Base-by-base conservation (phyloP, 2,113 vertebrate genomes). In the Sinocyclocheilus maitianheensis region DNA sequence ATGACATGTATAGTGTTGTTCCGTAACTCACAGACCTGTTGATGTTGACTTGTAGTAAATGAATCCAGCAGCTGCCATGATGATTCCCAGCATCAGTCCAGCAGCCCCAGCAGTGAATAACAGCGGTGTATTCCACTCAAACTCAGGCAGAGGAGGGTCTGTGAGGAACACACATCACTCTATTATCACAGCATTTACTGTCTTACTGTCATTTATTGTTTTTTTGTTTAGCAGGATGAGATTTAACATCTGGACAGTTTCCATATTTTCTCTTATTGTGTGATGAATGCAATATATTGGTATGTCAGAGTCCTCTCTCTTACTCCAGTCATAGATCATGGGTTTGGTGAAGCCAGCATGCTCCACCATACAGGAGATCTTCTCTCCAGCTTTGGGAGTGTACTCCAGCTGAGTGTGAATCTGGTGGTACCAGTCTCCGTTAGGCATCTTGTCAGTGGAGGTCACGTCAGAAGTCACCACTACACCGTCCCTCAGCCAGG, bases 351-450 rank as follows among this genome's bases (percentile, higher is more conserved):
- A 24, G 65, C 65, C 24, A 4, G 65, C 22, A 12, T 67, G 65
- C 11, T 67, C 65, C 65, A 67, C 65, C 65, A 67, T 14, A 67
- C 65, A 67, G 65, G 65, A 24, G 65, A 67, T 67, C 11, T 10
- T 67, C 72, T 75, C 72, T 75, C 72, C 72, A n/a, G 72, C 8
- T 75, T 75, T 43, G 72, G 72, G 72, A 43, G 5, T 46, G 37
- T 43, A 75, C 20, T 43, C 72, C 72, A 75, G 72, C 10, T 75
- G 18, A 22, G 72, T 46, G 72, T 75, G 72, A 11, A 43, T 75
- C 72, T 75, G 72, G 18, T 75, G n/a, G 37, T n/a, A 75, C 72
- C 72, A 75, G 72, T 75, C 72, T 75, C 72, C 72, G 46, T 75
- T 22, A 18, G 72, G 4, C 72, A 75, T 43, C 72, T 75, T 11